Base-by-base conservation (phyloP, 2,888 invertebrate genomes). In the Acheta domesticus region DNA sequence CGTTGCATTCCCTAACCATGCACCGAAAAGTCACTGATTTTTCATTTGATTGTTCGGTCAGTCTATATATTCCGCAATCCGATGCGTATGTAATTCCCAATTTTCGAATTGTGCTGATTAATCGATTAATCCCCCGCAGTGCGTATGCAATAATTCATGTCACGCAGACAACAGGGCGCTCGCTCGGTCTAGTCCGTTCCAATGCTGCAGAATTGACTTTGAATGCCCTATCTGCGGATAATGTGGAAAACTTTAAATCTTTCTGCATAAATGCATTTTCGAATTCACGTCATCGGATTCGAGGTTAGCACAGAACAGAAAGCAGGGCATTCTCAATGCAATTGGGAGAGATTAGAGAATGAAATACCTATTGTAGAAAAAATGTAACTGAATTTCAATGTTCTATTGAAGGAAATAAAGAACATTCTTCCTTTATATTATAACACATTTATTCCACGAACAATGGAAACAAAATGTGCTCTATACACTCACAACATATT, bases 91-190 rank as follows among this genome's bases (percentile, higher is more conserved):
- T 62, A 62, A 62, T 62, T 62, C 62, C 62, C 62, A 62, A 62
- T 19, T 62, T 62, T 62, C 62, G 62, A 62, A 62, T 62, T 62
- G 62, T 62, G 62, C 62, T 62, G 62, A 62, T 62, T 62, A 62
- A 62, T 62, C 62, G 62, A 62, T 62, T 62, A 62, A 62, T 62
- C 62, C 62, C 62, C 62, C 62, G 62, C 62, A 62, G 62, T 62
- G 62, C 62, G 62, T 8, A 16, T 62, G 62, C 62, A 62, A 12
- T 62, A 62, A 62, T 62, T 62, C 62, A 62, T 62, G 62, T 62
- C 62, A 62, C 14, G 8, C 62, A 62, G 62, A 62, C 62, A 62
- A 62, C 62, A 62, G 62, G 62, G 62, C 62, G 62, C n/a, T 4
- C 16, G 62, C 16, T 8, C 62, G 62, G 4, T 62, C 62, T 62